Evolutionary conservation across 2,797 vertebrate species (phyloP).

Genomic region (Acrossocheilus wenchowensis): DNA sequence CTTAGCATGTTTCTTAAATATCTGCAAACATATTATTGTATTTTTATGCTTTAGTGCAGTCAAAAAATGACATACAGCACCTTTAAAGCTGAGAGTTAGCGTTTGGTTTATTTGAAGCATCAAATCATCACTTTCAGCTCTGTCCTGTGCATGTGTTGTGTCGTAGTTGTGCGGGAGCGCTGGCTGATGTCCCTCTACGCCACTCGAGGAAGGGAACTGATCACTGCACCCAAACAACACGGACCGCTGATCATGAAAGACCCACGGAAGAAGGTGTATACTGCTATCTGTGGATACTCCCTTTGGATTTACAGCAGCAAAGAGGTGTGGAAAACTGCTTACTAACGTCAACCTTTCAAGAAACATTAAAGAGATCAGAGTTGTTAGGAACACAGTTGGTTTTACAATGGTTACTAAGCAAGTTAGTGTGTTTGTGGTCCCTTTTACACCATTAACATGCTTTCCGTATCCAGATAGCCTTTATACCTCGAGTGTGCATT

Average conservation of each 20-base stretch:
- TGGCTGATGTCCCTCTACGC: conserved; percentile 77
- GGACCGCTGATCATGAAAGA: conserved; percentile 76
- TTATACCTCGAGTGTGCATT: too few species aligned
- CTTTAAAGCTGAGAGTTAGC: neutral
- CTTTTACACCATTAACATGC: neutral
- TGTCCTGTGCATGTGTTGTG: neutral
- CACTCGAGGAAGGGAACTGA: conserved; percentile 67
- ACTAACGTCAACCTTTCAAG: neutral
- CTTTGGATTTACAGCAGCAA: conserved; percentile 81
- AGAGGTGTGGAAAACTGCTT: conserved; percentile 65
- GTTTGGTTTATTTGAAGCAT: conserved; percentile 4
- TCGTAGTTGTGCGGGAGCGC: conserved; percentile 70
- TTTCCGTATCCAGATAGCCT: neutral
- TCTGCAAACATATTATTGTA: too few species aligned
- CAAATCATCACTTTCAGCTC: neutral
- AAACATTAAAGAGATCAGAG: neutral
- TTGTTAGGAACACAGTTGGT: neutral
- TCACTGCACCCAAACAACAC: conserved; percentile 62
- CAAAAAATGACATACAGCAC: too few species aligned
- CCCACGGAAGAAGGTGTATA: conserved; percentile 67
- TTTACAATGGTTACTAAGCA: neutral
- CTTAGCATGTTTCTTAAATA: too few species aligned
- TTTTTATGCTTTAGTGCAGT: too few species aligned
- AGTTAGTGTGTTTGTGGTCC: neutral
- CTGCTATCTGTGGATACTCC: conserved; percentile 70